These are phyloP conservation scores for Eristalis tenax DNA, from an alignment of 2,888 invertebrate genomes.

Conservation along the genomic window DNA sequence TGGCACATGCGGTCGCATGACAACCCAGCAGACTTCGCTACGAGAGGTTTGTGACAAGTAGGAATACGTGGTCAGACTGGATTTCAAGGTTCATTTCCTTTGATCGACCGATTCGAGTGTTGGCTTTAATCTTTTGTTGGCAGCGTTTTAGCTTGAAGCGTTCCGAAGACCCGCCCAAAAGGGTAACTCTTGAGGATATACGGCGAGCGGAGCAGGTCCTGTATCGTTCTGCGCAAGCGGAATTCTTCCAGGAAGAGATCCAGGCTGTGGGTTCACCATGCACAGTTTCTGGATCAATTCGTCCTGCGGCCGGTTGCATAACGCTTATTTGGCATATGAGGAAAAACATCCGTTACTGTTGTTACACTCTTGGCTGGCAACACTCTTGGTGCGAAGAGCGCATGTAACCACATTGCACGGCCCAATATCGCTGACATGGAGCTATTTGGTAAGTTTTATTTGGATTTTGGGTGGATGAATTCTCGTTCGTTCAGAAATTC, in stretches of 20 bases:
- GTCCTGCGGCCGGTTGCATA: neutral
- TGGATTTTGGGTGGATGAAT: neutral
- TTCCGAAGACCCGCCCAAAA: neutral
- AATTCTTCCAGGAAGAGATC: neutral
- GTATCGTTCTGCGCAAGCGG: too few species aligned
- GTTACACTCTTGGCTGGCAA: constrained; percentile 17
- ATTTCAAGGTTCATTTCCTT: neutral
- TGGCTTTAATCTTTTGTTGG: neutral
- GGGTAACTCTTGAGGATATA: neutral
- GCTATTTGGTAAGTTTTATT: constrained; percentile 7
- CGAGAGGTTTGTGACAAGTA: neutral
- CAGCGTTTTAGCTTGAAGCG: neutral
- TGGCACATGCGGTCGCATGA: constrained; percentile 5
- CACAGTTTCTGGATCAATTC: neutral
- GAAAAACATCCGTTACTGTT: constrained; percentile 15
- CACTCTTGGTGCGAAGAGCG: neutral
- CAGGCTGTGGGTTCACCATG: constrained; percentile 1
- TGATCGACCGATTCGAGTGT: too few species aligned
- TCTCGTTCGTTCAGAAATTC: too few species aligned
- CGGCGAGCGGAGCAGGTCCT: neutral
- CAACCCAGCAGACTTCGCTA: constrained; percentile 6
- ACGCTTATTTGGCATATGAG: constrained; percentile 1
- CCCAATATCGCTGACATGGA: neutral
- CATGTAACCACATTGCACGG: constrained; percentile 2
- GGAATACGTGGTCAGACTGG: constrained; percentile 9